Conservation (phyloP, 1,140 invertebrate species). For the Lerema accius region DNA sequence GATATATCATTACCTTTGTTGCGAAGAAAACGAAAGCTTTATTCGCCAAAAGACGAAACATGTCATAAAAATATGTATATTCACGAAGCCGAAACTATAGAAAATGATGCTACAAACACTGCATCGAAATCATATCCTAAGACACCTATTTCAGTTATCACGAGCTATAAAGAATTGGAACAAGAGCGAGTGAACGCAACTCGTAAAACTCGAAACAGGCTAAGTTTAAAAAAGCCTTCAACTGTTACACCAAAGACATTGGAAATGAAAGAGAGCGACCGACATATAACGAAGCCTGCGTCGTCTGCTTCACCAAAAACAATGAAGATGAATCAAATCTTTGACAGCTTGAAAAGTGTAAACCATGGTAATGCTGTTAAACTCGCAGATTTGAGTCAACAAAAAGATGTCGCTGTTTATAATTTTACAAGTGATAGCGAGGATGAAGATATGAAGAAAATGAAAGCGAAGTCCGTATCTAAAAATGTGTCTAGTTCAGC, state of each 20-base stretch:
- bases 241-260: slow-evolving; percentile 48
- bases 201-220: slow-evolving; percentile 39
- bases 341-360: slow-evolving; percentile 58
- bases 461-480: slow-evolving; percentile 29
- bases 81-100: slow-evolving; percentile 33
- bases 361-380: slow-evolving; percentile 42
- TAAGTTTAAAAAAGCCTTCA: slow-evolving; percentile 33
- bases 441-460: slow-evolving; percentile 56
- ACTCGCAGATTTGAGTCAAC: slow-evolving; percentile 43
- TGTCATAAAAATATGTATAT: slow-evolving; percentile 34
- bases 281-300: slow-evolving; percentile 32
- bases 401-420: slow-evolving; percentile 45
- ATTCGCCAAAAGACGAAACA: slow-evolving; percentile 62
- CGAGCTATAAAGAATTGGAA: slow-evolving; percentile 63
- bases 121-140: slow-evolving; percentile 28
- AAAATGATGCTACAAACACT: slow-evolving; percentile 31
- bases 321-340: slow-evolving; percentile 53
- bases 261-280: slow-evolving; percentile 40
- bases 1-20: slow-evolving; percentile 38
- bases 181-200: slow-evolving; percentile 43
- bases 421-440: slow-evolving; percentile 67
- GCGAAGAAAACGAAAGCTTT: slow-evolving; percentile 65
- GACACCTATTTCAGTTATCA: slow-evolving; percentile 38
- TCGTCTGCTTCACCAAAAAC: slow-evolving; percentile 48
- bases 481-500: neutral